Conservation (phyloP, 2,888 invertebrate genomes). For the Agrotis segetum region DNA sequence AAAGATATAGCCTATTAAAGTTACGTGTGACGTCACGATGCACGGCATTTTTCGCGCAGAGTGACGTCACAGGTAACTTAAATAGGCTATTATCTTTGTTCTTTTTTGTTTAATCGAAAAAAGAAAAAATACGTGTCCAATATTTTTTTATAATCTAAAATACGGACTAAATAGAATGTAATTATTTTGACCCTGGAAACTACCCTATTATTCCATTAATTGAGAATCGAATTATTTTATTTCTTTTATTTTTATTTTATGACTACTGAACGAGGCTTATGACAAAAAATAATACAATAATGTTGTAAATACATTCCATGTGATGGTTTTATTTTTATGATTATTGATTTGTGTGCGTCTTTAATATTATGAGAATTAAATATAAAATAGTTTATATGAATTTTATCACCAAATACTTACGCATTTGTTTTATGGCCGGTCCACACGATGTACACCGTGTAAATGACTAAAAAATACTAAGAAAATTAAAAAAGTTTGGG, state of each 20-base stretch:
- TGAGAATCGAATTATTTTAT: background rate
- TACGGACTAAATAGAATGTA: too few species aligned
- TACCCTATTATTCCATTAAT: background rate
- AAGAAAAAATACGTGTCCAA: too few species aligned
- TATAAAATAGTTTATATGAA: slow-evolving; percentile 44
- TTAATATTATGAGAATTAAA: slow-evolving; percentile 29
- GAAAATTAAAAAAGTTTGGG: background rate
- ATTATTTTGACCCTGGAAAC: too few species aligned
- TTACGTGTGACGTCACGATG: too few species aligned
- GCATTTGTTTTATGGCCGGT: slow-evolving; percentile 32
- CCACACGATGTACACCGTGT: slow-evolving; percentile 10
- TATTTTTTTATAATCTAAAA: too few species aligned
- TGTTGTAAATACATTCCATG: slow-evolving; percentile 62
- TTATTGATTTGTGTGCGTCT: slow-evolving; percentile 17
- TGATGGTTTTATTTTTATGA: slow-evolving; percentile 47
- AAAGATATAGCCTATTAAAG: too few species aligned
- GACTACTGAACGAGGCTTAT: slow-evolving; percentile 55
- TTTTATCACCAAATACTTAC: slow-evolving; percentile 37
- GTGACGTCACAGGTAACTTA: too few species aligned
- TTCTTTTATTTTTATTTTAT: slow-evolving; percentile 23
- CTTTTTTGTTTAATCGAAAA: too few species aligned
- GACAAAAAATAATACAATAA: slow-evolving; percentile 53
- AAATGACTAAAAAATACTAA: background rate
- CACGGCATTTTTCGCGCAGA: too few species aligned
- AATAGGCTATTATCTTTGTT: too few species aligned